Percentiles rank a stretch among this genome's conserved stretches.
Conservation (phyloP, 2,797 vertebrate genomes). For the Brotula barbata region DNA sequence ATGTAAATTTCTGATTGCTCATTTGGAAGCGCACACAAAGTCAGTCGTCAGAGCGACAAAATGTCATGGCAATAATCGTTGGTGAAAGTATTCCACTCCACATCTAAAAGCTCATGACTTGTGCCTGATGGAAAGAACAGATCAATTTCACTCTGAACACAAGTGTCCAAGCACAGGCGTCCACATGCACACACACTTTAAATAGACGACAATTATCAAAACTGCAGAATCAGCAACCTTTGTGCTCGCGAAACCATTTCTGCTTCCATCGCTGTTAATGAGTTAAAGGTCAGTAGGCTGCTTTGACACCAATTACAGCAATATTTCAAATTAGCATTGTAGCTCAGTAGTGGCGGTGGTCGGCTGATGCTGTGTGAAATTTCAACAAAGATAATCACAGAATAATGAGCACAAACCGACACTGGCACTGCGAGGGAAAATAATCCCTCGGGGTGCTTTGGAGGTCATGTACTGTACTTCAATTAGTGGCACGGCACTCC, state of each 20-base stretch:
- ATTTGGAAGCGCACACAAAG: constrained; percentile 49
- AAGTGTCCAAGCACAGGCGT: constrained; percentile 24
- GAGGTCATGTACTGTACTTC: constrained; percentile 37
- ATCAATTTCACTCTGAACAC: constrained; percentile 51
- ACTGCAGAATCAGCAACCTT: constrained; percentile 58
- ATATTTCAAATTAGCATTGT: constrained; percentile 62
- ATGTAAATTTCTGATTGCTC: constrained; percentile 52
- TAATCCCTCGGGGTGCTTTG: constrained; percentile 36
- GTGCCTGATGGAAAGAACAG: constrained; percentile 58
- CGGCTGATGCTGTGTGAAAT: constrained; percentile 37
- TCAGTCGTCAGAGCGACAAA: constrained; percentile 40
- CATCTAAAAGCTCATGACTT: constrained; percentile 51
- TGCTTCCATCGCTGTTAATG: constrained; percentile 63
- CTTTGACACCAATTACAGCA: constrained; percentile 75
- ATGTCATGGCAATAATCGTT: constrained; percentile 59
- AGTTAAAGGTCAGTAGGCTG: constrained; percentile 71
- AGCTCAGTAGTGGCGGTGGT: constrained; percentile 50
- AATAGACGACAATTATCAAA: constrained; percentile 58
- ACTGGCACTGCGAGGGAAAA: constrained; percentile 8
- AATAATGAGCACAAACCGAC: constrained; percentile 62
- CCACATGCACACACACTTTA: constrained; percentile 7
- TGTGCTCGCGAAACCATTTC: constrained; percentile 42
- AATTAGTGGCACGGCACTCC: constrained; percentile 3
- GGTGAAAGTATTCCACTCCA: constrained; percentile 41
- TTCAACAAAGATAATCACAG: constrained; percentile 57